Percentiles rank a stretch among this genome's conserved stretches.
phyloP scores from a whole-genome alignment of 2,888 invertebrate genomes.

The Alcis repandata region DNA sequence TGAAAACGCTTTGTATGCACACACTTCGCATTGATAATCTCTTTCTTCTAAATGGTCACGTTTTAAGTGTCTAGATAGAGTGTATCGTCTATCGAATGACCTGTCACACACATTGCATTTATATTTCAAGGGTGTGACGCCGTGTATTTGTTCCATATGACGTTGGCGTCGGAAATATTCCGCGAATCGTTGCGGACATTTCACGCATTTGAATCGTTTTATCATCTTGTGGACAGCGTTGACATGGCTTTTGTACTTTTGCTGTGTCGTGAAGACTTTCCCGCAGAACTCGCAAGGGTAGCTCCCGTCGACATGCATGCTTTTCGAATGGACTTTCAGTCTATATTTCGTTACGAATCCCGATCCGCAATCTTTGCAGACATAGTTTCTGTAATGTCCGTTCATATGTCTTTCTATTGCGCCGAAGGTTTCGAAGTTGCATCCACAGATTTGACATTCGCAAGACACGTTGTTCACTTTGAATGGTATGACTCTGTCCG shows the following conservation, averaged over 20 bases:
- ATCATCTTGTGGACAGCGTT: constrained; percentile 56
- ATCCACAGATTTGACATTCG: constrained; percentile 64
- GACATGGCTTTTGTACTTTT: constrained; percentile 53
- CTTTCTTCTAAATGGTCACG: constrained; percentile 47
- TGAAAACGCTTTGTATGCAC: constrained; percentile 63
- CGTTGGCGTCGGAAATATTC: constrained; percentile 60
- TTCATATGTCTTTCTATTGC: constrained; percentile 80
- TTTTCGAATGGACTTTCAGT: constrained; percentile 63
- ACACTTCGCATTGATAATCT: constrained; percentile 53
- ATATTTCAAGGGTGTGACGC: constrained; percentile 42
- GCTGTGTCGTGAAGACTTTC: constrained; percentile 55
- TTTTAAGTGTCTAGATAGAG: constrained; percentile 45
- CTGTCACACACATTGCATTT: constrained; percentile 48
- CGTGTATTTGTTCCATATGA: constrained; percentile 57
- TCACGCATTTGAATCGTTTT: constrained; percentile 57
- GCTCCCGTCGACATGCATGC: constrained; percentile 41
- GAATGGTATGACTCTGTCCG: constrained; percentile 59
- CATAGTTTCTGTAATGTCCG: constrained; percentile 73
- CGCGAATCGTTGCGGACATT: constrained; percentile 58
- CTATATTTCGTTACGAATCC: constrained; percentile 70
- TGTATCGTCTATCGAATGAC: constrained; percentile 44
- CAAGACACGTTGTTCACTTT: constrained; percentile 49
- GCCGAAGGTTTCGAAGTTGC: constrained; percentile 75
- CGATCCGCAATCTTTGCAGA: constrained; percentile 72
- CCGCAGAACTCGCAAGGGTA: constrained; percentile 57